Percentiles rank a stretch among this genome's conserved stretches.
Conservation (phyloP, 2,797 vertebrate genomes). For the Malurus splendens region DNA sequence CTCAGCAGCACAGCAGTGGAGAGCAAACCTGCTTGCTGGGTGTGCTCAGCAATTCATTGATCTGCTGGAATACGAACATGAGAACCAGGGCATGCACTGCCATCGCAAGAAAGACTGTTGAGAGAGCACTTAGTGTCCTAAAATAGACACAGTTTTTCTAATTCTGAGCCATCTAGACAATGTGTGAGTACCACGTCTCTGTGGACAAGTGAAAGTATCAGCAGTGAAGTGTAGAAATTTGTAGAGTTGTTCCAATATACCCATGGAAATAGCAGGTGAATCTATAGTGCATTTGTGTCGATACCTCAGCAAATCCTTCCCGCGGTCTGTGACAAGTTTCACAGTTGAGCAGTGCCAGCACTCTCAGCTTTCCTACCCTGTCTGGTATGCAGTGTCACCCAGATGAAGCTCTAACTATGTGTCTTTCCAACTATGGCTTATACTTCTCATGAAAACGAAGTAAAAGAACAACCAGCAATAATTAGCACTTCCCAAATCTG, state of each 20-base stretch:
- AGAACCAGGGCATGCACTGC: background rate
- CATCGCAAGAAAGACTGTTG: background rate
- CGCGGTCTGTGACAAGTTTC: background rate
- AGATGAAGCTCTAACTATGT: background rate
- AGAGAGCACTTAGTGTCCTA: background rate
- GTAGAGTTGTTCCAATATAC: background rate
- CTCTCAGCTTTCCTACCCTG: background rate
- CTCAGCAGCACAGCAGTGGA: background rate
- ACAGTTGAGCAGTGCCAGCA: rapidly evolving
- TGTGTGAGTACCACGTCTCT: background rate
- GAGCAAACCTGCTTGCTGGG: background rate
- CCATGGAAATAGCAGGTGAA: background rate
- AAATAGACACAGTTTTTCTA: background rate
- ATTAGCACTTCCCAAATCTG: background rate
- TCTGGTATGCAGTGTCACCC: background rate
- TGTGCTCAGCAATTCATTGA: background rate
- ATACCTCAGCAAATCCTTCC: background rate
- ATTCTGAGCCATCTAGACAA: background rate
- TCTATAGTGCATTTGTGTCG: background rate
- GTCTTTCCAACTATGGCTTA: background rate
- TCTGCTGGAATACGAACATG: background rate
- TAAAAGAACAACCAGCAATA: background rate
- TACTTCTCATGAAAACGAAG: background rate
- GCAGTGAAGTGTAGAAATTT: background rate
- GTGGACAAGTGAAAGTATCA: background rate